Evolutionary conservation across 2,888 invertebrate species (phyloP), one percentile per base, ranked within the genome.

Genomic region (Spilarctia lutea): DNA sequence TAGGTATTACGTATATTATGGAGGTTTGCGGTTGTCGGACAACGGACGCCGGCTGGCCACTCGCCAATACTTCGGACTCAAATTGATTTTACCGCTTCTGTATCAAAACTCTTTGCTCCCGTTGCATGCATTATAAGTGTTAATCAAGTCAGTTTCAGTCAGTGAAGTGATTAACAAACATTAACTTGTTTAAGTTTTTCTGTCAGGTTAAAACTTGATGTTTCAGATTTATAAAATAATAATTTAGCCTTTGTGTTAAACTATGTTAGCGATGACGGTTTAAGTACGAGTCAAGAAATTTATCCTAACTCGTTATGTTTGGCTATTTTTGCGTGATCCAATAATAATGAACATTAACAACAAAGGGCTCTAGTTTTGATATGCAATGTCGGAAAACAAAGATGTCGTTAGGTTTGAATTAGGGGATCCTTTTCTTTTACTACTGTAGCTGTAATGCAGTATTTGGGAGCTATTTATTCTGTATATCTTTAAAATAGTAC

Each of bases 71-170:
- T 85, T 86, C 88, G 93, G 90, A 92, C 92, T 93, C 91, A 94
- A 95, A 95, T 95, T 94, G 94, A 94, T 94, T 94, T 92, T 91
- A 90, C 91, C 87, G 85, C 87, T 88, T 88, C 88, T 89, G 88
- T 90, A 90, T 87, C 87, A 87, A 91, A 92, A 93, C 90, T 93
- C 91, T 92, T 91, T 89, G 88, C 91, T 88, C 88, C 86, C 86
- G 84, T 83, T 90, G 90, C 89, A 89, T 91, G 87, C 81, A 90
- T 92, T 91, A 93, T 89, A 87, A 88, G 82, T 90, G 89, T 90
- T 92, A 90, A 93, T 94, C 91, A 91, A 90, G 91, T n/a, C n/a
- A n/a, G n/a, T 90, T 91, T 87, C 79, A 79, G 79, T 79, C 78
- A 79, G 76, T 71, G 75, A 79, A 75, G 67, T 65, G 73, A 74